Conservation (phyloP, 2,113 vertebrate species). For the Aleadryas rufinucha region DNA sequence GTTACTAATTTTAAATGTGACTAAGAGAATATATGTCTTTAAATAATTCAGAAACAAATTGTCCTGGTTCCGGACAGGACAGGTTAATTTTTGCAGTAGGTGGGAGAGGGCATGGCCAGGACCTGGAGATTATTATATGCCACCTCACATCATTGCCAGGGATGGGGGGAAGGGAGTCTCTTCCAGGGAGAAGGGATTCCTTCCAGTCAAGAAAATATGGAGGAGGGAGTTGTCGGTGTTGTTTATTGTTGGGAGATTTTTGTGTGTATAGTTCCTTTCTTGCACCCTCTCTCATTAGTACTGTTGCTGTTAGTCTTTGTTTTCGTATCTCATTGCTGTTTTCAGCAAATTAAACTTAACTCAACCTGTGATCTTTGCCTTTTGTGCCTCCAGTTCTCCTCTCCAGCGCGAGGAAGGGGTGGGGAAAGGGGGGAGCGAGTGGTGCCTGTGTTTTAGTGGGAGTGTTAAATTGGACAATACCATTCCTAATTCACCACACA, state of each 20-base stretch:
- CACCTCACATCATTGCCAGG: not conserved
- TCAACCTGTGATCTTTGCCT: not conserved
- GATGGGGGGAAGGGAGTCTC: not conserved
- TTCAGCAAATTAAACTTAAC: not conserved
- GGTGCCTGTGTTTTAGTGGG: not conserved
- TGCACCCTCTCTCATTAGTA: not conserved
- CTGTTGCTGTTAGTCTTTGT: not conserved
- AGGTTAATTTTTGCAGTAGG: not conserved
- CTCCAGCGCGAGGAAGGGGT: too few relatives aligned
- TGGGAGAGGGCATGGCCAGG: not conserved
- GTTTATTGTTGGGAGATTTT: not conserved
- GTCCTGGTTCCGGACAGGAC: accelerated
- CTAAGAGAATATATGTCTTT: not conserved
- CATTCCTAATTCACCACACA: not conserved
- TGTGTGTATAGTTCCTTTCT: not conserved
- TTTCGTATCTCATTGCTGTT: not conserved
- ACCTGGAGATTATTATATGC: not conserved
- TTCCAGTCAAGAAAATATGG: not conserved
- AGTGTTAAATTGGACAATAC: not conserved
- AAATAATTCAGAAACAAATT: not conserved
- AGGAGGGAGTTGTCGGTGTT: not conserved
- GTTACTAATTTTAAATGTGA: not conserved
- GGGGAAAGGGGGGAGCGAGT: accelerated
- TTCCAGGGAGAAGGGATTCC: not conserved
- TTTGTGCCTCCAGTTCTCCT: not conserved